phyloP scores from a whole-genome alignment of 2,113 vertebrate genomes.

The Actenoides lindsayi region DNA sequence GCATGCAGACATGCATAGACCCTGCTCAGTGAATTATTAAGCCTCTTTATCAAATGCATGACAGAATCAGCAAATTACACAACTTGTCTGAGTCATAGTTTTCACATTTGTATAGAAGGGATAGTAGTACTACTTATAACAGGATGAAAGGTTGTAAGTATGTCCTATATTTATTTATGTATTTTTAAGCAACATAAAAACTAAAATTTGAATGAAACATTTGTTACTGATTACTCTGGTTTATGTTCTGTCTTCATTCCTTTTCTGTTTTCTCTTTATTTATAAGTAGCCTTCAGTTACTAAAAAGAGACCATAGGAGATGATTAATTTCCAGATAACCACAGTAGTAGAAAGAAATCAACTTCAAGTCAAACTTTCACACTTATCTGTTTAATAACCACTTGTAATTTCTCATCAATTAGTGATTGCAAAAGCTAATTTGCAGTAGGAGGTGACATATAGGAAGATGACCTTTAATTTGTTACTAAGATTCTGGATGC shows the following conservation, averaged over 20 bases:
- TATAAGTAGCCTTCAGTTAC: neutral
- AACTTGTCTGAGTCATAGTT: conserved; percentile 7
- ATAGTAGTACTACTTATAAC: neutral
- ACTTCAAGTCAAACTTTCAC: conserved; percentile 17
- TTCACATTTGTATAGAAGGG: neutral
- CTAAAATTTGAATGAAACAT: neutral
- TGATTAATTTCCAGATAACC: conserved; percentile 31
- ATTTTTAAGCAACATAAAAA: neutral
- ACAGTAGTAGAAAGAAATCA: conserved; percentile 34
- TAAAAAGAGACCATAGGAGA: conserved; percentile 5
- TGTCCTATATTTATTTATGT: neutral
- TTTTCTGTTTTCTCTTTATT: neutral
- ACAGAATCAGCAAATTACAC: neutral
- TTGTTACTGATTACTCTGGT: neutral
- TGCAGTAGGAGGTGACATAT: neutral
- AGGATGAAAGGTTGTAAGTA: neutral
- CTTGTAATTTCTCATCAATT: conserved; percentile 36
- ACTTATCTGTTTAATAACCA: conserved; percentile 27
- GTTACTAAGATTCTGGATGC: neutral
- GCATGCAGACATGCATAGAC: neutral
- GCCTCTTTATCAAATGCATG: neutral
- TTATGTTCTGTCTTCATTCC: neutral
- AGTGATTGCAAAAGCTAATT: conserved; percentile 1
- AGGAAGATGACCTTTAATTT: conserved; percentile 21
- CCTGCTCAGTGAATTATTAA: neutral